phyloP scores from a whole-genome alignment of 2,113 vertebrate species.

The Danionella cerebrum region DNA sequence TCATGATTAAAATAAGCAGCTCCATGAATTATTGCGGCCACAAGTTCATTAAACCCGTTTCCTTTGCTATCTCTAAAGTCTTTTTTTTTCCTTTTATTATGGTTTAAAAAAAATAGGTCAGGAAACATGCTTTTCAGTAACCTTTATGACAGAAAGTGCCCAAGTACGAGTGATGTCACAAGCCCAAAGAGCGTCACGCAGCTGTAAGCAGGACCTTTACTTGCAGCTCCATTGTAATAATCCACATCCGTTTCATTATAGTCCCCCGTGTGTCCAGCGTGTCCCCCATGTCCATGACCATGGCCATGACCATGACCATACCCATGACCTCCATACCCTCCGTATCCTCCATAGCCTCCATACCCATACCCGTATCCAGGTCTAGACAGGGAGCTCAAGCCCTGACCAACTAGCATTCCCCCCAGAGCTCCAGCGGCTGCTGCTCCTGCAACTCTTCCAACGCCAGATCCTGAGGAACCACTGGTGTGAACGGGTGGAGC shows the following conservation, averaged over 20 bases:
- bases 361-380: constrained; percentile 26
- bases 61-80: too few species aligned
- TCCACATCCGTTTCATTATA: constrained; percentile 31
- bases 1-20: too few species aligned
- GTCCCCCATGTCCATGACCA: constrained; percentile 1
- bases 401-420: constrained; percentile 33
- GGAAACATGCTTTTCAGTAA: too few species aligned
- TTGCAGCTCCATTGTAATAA: constrained; percentile 12
- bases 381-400: constrained; percentile 24
- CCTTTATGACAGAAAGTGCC: constrained; percentile 10
- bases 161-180: neutral
- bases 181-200: neutral
- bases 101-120: too few species aligned
- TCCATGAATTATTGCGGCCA: too few species aligned
- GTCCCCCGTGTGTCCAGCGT: neutral
- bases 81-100: too few species aligned
- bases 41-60: too few species aligned
- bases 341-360: neutral
- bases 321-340: neutral
- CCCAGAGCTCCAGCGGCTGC: constrained; percentile 33
- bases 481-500: neutral
- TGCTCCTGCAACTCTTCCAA: constrained; percentile 28
- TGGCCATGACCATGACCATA: neutral
- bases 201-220: neutral
- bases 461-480: constrained; percentile 11